Conservation (phyloP, 1,140 invertebrate species). For the Pectinophora gossypiella region DNA sequence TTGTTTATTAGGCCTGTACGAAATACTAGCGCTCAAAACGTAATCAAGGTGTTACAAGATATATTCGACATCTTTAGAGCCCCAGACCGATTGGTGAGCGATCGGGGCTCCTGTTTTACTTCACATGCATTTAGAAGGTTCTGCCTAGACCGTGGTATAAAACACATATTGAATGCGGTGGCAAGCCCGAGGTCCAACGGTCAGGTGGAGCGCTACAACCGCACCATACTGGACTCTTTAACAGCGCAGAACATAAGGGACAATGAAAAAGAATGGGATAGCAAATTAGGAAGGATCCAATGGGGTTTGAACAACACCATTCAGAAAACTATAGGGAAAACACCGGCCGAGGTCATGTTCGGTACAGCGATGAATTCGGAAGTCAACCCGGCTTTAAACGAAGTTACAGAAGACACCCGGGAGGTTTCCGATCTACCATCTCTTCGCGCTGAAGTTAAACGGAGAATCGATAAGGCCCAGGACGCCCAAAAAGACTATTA, state of each 20-base stretch:
- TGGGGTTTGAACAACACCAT: background rate
- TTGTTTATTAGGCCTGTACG: background rate
- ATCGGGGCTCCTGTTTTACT: background rate
- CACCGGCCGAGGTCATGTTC: background rate
- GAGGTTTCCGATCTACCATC: background rate
- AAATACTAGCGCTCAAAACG: background rate
- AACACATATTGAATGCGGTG: background rate
- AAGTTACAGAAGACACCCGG: background rate
- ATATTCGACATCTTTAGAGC: background rate
- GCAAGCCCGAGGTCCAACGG: constrained; percentile 1
- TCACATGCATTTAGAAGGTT: background rate
- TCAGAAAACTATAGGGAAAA: background rate
- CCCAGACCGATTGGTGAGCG: background rate
- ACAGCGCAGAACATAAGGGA: background rate
- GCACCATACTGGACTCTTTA: background rate
- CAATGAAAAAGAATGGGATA: background rate
- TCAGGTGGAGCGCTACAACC: background rate
- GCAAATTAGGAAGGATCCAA: background rate
- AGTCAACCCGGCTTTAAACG: background rate
- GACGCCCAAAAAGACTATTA: constrained; percentile 6
- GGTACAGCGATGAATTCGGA: background rate
- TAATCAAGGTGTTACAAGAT: background rate
- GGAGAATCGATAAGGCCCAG: constrained; percentile 7
- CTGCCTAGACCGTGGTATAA: background rate
- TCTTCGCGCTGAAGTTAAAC: background rate